A percentile compares a stretch with the other conserved stretches of the same genome.
Evolutionary conservation across 2,113 vertebrate species (phyloP).

Genomic region (Syngnathus typhle): DNA sequence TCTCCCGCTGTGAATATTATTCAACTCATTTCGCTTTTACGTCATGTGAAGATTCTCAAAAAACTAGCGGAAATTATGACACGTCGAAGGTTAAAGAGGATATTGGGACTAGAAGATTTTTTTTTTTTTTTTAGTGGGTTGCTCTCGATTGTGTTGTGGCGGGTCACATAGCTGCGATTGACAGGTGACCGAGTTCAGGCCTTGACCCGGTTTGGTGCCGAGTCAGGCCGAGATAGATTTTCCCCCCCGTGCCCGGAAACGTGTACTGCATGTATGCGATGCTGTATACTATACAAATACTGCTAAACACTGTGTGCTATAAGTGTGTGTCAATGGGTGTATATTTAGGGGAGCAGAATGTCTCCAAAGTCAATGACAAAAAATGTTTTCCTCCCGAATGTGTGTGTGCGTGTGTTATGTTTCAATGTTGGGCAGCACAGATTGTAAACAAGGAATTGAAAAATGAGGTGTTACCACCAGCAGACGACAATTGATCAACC

Average conservation of each 20-base stretch:
- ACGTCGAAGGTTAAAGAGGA: background rate
- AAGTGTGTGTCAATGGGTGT: background rate
- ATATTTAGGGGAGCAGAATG: background rate
- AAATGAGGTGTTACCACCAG: constrained; percentile 45
- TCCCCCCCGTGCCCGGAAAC: background rate
- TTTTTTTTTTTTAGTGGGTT: background rate
- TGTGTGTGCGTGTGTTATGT: background rate
- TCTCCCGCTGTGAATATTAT: background rate
- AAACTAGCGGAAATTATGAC: background rate
- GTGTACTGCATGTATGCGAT: too few species aligned
- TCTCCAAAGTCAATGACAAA: background rate
- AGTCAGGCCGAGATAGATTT: too few species aligned
- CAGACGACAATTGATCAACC: constrained; percentile 53
- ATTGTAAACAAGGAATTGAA: constrained; percentile 58
- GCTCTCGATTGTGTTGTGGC: too few species aligned
- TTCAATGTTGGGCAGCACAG: constrained; percentile 43
- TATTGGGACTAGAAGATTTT: background rate
- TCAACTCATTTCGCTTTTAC: background rate
- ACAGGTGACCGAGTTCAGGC: too few species aligned
- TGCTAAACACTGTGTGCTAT: background rate
- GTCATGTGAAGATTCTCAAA: background rate
- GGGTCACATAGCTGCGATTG: too few species aligned
- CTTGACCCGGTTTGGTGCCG: background rate
- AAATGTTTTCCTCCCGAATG: background rate
- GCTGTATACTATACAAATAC: too few species aligned